Conservation (phyloP, 92 coral and sea anemone genomes). For the Phenganax subtilis region DNA sequence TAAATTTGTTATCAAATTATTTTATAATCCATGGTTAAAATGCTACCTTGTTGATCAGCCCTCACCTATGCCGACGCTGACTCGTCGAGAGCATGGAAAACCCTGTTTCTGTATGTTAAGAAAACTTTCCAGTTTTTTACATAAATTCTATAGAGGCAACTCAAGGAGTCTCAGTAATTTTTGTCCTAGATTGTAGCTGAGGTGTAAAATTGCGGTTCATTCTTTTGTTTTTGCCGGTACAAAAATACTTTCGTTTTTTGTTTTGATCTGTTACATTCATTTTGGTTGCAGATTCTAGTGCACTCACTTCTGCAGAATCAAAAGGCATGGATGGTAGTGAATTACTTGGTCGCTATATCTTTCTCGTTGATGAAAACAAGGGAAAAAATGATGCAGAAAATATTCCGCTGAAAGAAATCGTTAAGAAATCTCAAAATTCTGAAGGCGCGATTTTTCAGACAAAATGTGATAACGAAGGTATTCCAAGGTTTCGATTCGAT, state of each 20-base stretch:
- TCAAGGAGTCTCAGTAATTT: too few species aligned
- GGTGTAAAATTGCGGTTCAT: too few species aligned
- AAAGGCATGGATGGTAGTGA: constrained; percentile 4
- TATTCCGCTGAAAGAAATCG: constrained; percentile 22
- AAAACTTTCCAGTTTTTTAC: too few species aligned
- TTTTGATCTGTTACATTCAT: background rate
- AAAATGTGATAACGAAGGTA: constrained; percentile 53
- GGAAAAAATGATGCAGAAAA: constrained; percentile 45
- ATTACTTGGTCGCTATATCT: constrained; percentile 74
- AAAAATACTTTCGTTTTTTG: background rate
- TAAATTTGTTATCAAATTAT: too few species aligned
- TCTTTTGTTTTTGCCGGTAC: too few species aligned
- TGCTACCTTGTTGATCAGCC: too few species aligned
- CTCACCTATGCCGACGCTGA: too few species aligned
- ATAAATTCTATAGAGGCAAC: too few species aligned
- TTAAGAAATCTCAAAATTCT: constrained; percentile 12
- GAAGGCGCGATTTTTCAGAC: constrained; percentile 39
- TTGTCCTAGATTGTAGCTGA: too few species aligned
- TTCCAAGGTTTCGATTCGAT: background rate
- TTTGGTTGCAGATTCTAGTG: background rate
- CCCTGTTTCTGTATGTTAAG: too few species aligned
- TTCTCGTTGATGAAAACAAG: constrained; percentile 80
- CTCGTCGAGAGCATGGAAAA: too few species aligned
- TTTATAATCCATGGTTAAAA: too few species aligned
- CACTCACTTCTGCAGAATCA: background rate